Evolutionary conservation across 2,888 invertebrate genomes (phyloP).

Genomic region (Coleophora flavipennella): DNA sequence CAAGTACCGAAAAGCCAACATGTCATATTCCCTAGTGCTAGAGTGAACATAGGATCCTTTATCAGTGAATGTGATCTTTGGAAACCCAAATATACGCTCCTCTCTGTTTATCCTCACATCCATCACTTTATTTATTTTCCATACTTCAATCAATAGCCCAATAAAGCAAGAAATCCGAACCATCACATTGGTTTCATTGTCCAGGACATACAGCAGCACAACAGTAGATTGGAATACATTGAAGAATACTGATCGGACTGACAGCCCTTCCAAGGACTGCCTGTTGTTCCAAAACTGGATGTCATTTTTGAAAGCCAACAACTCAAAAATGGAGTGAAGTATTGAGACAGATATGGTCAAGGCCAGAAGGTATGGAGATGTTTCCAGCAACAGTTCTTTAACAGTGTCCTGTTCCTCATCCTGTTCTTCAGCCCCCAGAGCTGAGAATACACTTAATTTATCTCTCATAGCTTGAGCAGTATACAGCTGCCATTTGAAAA

Average conservation of each 20-base stretch:
- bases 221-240: slow-evolving; percentile 97
- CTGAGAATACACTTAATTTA: slow-evolving; percentile 82
- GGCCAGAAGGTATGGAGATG: slow-evolving; percentile 94
- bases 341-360: slow-evolving; percentile 94
- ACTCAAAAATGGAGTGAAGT: slow-evolving; percentile 97
- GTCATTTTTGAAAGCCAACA: slow-evolving; percentile 99
- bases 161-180: slow-evolving; percentile 95
- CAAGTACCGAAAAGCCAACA: slow-evolving; percentile 95
- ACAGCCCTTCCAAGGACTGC: slow-evolving; percentile 96
- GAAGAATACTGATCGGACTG: slow-evolving; percentile 98
- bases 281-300: slow-evolving; percentile 99
- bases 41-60: slow-evolving; percentile 98
- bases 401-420: slow-evolving; percentile 92
- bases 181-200: slow-evolving; percentile 98
- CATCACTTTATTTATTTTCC: slow-evolving; percentile 97
- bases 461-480: slow-evolving; percentile 95
- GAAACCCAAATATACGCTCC: slow-evolving; percentile 84
- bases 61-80: slow-evolving; percentile 86
- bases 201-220: slow-evolving; percentile 95
- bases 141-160: slow-evolving; percentile 95
- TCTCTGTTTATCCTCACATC: slow-evolving; percentile 86
- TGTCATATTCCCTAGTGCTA: slow-evolving; percentile 94
- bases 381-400: slow-evolving; percentile 95
- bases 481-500: slow-evolving; percentile 99
- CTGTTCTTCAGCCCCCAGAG: slow-evolving; percentile 80